A percentile compares a stretch with the other conserved stretches of the same genome.
Evolutionary conservation across 2,888 invertebrate genomes (phyloP).

Genomic region (Tryphoninae sp.): DNA sequence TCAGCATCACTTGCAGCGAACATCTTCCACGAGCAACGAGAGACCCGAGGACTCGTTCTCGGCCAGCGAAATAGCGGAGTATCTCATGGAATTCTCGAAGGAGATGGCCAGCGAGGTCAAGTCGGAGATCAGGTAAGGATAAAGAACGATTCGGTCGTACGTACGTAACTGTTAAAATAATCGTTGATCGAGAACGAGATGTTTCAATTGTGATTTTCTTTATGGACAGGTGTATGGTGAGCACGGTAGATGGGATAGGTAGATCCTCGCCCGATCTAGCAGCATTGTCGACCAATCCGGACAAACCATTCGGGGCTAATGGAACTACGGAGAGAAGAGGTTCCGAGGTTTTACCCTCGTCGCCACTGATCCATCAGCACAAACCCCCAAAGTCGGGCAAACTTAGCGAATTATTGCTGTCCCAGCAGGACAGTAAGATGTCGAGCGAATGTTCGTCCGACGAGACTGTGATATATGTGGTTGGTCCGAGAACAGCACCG

Average conservation of each 20-base stretch:
- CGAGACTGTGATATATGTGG: conserved; percentile 81
- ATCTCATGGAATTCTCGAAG: conserved; percentile 89
- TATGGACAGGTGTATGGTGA: conserved; percentile 78
- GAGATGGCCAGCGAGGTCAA: conserved; percentile 92
- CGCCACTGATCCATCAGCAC: conserved; percentile 56
- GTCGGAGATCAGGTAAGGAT: conserved; percentile 89
- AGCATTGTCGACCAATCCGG: conserved; percentile 61
- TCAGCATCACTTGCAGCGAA: conserved; percentile 74
- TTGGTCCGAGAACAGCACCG: conserved; percentile 71
- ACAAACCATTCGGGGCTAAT: conserved; percentile 76
- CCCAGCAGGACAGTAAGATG: conserved; percentile 79
- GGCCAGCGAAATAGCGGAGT: conserved; percentile 89
- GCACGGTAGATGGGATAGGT: conserved; percentile 86
- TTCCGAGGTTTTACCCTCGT: conserved; percentile 63
- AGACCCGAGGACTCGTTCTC: conserved; percentile 87
- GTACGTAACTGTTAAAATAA: conserved; percentile 2
- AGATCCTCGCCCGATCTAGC: conserved; percentile 66
- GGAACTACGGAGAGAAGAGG: conserved; percentile 76
- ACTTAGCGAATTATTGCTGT: conserved; percentile 74
- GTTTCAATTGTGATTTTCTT: conserved; percentile 58
- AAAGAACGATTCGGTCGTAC: conserved; percentile 75
- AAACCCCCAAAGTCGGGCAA: conserved; percentile 68
- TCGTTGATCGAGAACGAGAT: conserved; percentile 21
- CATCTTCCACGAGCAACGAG: conserved; percentile 68
- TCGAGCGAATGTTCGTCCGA: conserved; percentile 81